These are phyloP conservation scores for Augiades crinisus DNA, from an alignment of 2,888 invertebrate genomes.

Conservation along the genomic window DNA sequence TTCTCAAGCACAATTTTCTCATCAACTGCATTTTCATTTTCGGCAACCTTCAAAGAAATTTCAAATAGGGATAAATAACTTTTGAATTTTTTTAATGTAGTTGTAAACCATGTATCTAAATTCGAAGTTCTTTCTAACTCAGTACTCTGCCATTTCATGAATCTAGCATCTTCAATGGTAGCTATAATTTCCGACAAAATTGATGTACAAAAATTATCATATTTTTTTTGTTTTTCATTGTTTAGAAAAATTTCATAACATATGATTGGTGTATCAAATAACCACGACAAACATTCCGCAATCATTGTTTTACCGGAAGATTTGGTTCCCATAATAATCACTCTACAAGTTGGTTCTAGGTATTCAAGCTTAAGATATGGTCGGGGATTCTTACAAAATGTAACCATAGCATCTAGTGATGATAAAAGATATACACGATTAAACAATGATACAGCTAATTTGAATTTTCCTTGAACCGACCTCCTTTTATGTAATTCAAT, in stretches of 20 bases:
- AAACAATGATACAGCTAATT: slow-evolving; percentile 81
- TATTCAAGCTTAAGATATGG: slow-evolving; percentile 79
- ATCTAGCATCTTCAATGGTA: slow-evolving; percentile 59
- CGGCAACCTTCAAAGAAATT: too few relatives aligned
- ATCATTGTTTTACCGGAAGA: slow-evolving; percentile 82
- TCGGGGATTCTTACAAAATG: slow-evolving; percentile 83
- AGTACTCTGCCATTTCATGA: slow-evolving; percentile 52
- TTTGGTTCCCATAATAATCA: slow-evolving; percentile 82
- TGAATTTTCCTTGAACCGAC: slow-evolving; percentile 70
- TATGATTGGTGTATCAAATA: slow-evolving; percentile 73
- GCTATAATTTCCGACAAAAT: slow-evolving; percentile 66
- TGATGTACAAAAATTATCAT: slow-evolving; percentile 46
- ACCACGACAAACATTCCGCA: slow-evolving; percentile 75
- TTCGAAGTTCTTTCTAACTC: slow-evolving; percentile 57
- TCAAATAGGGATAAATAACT: slow-evolving; percentile 46
- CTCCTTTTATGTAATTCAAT: slow-evolving; percentile 82
- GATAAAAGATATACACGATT: slow-evolving; percentile 83
- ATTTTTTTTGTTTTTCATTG: slow-evolving; percentile 50
- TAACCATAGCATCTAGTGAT: slow-evolving; percentile 68
- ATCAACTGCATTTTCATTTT: too few relatives aligned
- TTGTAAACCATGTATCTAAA: slow-evolving; percentile 61
- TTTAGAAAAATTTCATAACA: slow-evolving; percentile 49
- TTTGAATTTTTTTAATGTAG: slow-evolving; percentile 37
- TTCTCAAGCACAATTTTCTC: too few relatives aligned
- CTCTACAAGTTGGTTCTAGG: slow-evolving; percentile 81